Evolutionary conservation across 2,113 vertebrate genomes (phyloP).

Genomic region (Ramphastos sulfuratus): DNA sequence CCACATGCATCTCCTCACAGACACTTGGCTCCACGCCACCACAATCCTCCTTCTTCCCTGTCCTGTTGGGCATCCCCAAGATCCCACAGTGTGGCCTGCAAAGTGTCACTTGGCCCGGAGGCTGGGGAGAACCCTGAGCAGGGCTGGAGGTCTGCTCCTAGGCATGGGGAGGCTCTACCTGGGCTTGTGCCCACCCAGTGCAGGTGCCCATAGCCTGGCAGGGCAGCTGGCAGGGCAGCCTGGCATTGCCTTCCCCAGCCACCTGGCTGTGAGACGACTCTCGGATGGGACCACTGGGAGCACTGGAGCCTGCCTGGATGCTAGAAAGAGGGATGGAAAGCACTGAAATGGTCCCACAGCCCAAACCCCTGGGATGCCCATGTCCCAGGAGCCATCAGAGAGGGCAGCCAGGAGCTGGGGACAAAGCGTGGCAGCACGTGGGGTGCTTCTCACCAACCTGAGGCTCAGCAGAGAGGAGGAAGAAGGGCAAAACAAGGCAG

Average conservation of each 20-base stretch:
- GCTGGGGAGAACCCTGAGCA: background rate
- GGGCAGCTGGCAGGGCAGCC: background rate
- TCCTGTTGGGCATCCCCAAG: background rate
- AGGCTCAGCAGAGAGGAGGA: background rate
- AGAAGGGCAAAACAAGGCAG: background rate
- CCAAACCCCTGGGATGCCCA: background rate
- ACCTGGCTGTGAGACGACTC: background rate
- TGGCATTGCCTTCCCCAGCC: background rate
- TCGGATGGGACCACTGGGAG: background rate
- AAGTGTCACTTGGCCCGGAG: background rate
- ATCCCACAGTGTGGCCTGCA: background rate
- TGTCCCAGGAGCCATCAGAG: background rate
- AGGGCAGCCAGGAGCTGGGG: background rate
- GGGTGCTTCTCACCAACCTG: fast-evolving
- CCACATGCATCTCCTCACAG: background rate
- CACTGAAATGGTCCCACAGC: background rate
- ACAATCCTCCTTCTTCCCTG: background rate
- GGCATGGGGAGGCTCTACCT: background rate
- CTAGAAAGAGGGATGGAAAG: background rate
- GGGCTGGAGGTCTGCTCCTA: background rate
- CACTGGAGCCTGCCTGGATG: background rate
- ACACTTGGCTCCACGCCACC: background rate
- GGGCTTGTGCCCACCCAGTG: background rate
- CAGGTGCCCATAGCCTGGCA: background rate
- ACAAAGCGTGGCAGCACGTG: background rate